These are phyloP conservation scores for Zaprionus bogoriensis DNA, from an alignment of 2,888 invertebrate genomes.

Conservation along the genomic window DNA sequence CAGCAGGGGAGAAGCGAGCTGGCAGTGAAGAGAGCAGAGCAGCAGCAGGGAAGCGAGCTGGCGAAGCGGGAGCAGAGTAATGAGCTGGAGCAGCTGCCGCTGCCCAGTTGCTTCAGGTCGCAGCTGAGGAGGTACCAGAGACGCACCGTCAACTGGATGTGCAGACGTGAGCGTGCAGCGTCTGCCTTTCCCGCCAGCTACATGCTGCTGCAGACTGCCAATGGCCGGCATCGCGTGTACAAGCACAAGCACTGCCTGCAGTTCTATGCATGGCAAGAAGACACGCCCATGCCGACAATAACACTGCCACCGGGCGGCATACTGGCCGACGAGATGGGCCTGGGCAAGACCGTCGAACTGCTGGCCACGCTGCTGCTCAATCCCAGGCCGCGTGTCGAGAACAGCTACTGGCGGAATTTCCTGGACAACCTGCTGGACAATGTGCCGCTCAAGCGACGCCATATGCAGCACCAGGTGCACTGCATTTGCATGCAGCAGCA, in stretches of 20 bases:
- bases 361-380: conserved; percentile 86
- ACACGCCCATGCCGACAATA: conserved; percentile 24
- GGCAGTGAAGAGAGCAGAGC: too few relatives aligned
- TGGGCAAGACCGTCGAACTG: conserved; percentile 91
- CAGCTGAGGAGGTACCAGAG: conserved; percentile 86
- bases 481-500: conserved; percentile 83
- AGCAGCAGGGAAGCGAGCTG: too few relatives aligned
- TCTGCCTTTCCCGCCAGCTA: conserved; percentile 50
- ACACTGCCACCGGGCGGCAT: conserved; percentile 86
- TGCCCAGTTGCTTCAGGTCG: conserved; percentile 83
- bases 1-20: too few relatives aligned
- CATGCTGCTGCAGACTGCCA: conserved; percentile 48
- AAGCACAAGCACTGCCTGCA: conserved; percentile 74
- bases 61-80: too few relatives aligned
- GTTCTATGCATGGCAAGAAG: conserved; percentile 36
- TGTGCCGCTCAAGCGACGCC: conserved; percentile 26
- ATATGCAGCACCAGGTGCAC: conserved; percentile 28
- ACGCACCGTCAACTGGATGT: conserved; percentile 88
- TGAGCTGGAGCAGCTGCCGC: neutral
- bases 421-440: conserved; percentile 31
- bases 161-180: conserved; percentile 84
- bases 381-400: conserved; percentile 52
- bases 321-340: conserved; percentile 91
- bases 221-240: conserved; percentile 49
- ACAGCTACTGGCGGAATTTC: conserved; percentile 31